Base-by-base conservation (phyloP, 2,797 vertebrate genomes). In the Aselliscus stoliczkanus region DNA sequence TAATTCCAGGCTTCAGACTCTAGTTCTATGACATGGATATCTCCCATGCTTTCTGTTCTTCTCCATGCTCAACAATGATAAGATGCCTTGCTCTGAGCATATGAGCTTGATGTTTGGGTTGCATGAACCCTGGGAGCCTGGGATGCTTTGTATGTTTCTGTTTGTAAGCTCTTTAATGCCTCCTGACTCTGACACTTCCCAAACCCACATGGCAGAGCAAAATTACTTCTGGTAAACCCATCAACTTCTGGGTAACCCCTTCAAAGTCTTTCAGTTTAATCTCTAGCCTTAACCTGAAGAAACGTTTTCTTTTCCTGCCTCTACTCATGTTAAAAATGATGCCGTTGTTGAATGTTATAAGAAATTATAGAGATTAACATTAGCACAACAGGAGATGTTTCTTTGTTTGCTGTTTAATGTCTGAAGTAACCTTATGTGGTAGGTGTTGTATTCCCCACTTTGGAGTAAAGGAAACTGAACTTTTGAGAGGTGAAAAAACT, bases 211-310 rank as follows among this genome's bases (percentile, higher is more conserved):
- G 27, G 52, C 31, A 90, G 75, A 86, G 21, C 25, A 80, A 86
- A 93, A 81, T 77, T 42, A 58, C 69, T 89, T 58, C 44, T 95
- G 29, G 18, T 39, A 87, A 93, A 95, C 94, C 76, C 79, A 47
- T 87, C 80, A 93, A 50, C 7, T 83, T 86, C 12, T 79, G 44
- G n/a, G 54, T 31, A 27, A 58, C 25, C 6, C 14, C 17, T 75
- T 25, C 4, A 77, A 27, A 54, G 75, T 84, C 15, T 50, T 91
- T 65, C 37, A 72, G 56, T 83, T 83, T 88, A 89, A 81, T 91
- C n/a, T 95, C 52, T 56, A 83, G n/a, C 67, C 89, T 82, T 58
- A 81, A 93, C 5, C 37, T 20, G 12, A 93, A 89, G 60, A 92
- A 76, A 65, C 14, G 73, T 83, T 79, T 92, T 69, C 39, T 82